Evolutionary conservation across 2,888 invertebrate genomes (phyloP).

Genomic region (Lydus trimaculatus): DNA sequence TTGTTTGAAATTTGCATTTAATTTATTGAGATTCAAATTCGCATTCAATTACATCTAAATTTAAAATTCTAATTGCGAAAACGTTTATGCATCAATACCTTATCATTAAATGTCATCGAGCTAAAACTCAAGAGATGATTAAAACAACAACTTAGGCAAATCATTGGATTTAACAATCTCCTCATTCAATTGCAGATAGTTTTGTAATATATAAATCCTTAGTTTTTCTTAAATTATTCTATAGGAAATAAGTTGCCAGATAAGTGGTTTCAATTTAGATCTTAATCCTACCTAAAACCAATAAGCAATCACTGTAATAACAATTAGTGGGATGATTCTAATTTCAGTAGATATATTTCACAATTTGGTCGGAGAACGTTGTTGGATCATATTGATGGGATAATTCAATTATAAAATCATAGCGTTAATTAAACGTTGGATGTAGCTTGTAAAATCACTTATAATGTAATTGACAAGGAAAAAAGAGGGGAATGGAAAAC

Average conservation of each 20-base stretch:
- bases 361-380: neutral
- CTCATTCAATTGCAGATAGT: no score
- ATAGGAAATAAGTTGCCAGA: neutral
- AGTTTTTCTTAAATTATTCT: neutral
- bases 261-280: neutral
- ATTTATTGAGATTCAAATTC: neutral
- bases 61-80: neutral
- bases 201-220: no score
- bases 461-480: neutral
- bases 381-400: neutral
- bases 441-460: neutral
- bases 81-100: neutral
- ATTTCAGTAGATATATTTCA: neutral
- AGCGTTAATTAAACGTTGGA: neutral
- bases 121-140: neutral
- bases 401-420: slow-evolving; percentile 2
- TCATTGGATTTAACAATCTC: neutral
- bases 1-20: neutral
- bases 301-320: neutral
- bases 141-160: neutral
- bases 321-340: neutral
- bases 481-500: neutral
- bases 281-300: neutral
- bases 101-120: neutral
- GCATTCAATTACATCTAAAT: neutral